Conservation (phyloP, 2,797 vertebrate species). For the Microchirus variegatus region DNA sequence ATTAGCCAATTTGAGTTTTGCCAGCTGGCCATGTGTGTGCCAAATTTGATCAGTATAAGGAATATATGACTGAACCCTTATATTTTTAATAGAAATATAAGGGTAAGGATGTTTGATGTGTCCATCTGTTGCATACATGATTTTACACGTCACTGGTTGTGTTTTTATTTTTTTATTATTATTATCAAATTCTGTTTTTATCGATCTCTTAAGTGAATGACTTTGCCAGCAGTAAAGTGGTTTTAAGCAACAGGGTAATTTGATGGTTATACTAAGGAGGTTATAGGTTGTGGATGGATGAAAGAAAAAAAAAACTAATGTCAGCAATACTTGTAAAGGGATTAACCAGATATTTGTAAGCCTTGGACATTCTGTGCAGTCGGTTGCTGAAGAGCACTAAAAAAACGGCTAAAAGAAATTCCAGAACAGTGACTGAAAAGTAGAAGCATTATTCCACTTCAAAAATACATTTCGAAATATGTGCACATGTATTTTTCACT, state of each 20-base stretch:
- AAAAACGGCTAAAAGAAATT: too few species aligned
- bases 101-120: constrained; percentile 7
- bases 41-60: not conserved
- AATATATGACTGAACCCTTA: constrained; percentile 13
- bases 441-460: too few species aligned
- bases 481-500: too few species aligned
- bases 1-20: not conserved
- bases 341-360: constrained; percentile 5
- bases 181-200: constrained; percentile 9
- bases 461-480: too few species aligned
- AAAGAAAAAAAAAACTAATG: not conserved
- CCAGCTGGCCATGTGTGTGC: constrained; percentile 4
- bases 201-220: constrained; percentile 8
- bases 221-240: constrained; percentile 48
- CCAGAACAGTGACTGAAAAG: too few species aligned
- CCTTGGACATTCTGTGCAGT: constrained; percentile 1
- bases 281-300: too few species aligned
- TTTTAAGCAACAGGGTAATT: constrained; percentile 9
- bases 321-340: not conserved
- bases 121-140: not conserved
- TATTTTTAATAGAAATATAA: constrained; percentile 3
- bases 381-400: not conserved
- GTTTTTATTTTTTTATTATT: not conserved
- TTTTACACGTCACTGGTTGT: constrained; percentile 6
- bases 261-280: not conserved